A percentile compares a stretch with the other conserved stretches of the same genome.
Conservation (phyloP, 2,888 invertebrate species). For the Cephus pulcher region DNA sequence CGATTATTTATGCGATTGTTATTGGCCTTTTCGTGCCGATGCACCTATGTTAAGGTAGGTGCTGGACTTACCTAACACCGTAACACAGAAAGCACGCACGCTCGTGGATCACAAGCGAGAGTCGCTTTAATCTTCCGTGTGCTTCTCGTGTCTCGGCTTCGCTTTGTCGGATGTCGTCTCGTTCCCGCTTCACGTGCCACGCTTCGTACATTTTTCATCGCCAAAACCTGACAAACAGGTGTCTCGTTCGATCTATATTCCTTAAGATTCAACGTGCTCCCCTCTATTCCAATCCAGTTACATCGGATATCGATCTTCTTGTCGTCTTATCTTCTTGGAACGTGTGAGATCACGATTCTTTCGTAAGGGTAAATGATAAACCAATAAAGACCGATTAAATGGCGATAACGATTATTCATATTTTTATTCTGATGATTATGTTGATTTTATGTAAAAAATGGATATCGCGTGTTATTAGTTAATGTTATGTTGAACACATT, state of each 20-base stretch:
- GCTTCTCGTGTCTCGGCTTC: slow-evolving; percentile 6
- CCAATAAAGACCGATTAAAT: background rate
- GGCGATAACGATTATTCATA: background rate
- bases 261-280: background rate
- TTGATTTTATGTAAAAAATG: background rate
- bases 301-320: background rate
- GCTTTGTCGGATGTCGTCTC: slow-evolving; percentile 18
- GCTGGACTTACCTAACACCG: background rate
- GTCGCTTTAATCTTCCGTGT: slow-evolving; percentile 13
- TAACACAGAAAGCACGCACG: background rate
- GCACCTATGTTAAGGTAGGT: too few species aligned
- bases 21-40: background rate
- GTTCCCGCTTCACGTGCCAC: slow-evolving; percentile 6
- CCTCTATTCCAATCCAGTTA: background rate
- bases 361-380: background rate
- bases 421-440: background rate
- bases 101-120: background rate
- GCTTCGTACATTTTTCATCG: slow-evolving; percentile 22
- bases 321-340: background rate
- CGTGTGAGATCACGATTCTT: background rate
- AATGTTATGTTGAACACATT: background rate
- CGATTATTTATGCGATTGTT: background rate
- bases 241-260: background rate
- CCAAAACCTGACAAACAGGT: slow-evolving; percentile 17
- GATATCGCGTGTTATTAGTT: background rate